phyloP scores from a whole-genome alignment of 2,797 vertebrate genomes.

The Poecilia velifera region DNA sequence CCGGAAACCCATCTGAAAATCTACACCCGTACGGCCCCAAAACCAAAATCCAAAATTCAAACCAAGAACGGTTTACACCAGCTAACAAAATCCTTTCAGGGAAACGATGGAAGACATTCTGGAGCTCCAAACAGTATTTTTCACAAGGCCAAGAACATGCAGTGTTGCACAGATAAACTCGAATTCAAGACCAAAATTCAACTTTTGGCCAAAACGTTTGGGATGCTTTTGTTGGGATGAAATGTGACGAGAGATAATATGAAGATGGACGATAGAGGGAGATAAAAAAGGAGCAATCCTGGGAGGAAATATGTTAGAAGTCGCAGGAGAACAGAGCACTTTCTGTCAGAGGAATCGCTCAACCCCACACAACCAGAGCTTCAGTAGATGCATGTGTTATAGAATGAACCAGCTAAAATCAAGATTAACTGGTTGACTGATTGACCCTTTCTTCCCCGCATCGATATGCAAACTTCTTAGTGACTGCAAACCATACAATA shows the following conservation, averaged over 20 bases:
- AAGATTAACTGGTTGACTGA: not conserved
- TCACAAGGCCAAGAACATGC: not conserved
- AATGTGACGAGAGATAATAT: not conserved
- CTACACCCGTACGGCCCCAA: not conserved
- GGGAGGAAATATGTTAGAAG: not conserved
- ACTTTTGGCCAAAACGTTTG: not conserved
- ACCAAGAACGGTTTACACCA: not conserved
- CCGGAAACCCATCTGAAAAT: conserved; percentile 11
- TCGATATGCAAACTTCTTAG: not conserved
- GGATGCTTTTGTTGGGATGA: not conserved
- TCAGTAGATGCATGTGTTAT: not conserved
- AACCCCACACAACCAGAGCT: not conserved
- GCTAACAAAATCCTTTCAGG: not conserved
- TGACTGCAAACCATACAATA: not conserved
- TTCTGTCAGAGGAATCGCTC: not conserved
- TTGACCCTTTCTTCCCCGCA: too few relatives aligned
- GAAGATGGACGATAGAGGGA: not conserved
- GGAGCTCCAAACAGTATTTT: not conserved
- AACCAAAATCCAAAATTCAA: conserved; percentile 5
- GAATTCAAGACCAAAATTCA: not conserved
- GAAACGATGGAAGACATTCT: not conserved
- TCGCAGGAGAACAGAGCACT: not conserved
- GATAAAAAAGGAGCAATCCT: not conserved
- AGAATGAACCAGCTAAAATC: not conserved
- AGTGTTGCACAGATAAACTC: not conserved